Percentiles rank a stretch among this genome's conserved stretches.
phyloP scores from a whole-genome alignment of 2,888 invertebrate genomes.

The Troides helena region DNA sequence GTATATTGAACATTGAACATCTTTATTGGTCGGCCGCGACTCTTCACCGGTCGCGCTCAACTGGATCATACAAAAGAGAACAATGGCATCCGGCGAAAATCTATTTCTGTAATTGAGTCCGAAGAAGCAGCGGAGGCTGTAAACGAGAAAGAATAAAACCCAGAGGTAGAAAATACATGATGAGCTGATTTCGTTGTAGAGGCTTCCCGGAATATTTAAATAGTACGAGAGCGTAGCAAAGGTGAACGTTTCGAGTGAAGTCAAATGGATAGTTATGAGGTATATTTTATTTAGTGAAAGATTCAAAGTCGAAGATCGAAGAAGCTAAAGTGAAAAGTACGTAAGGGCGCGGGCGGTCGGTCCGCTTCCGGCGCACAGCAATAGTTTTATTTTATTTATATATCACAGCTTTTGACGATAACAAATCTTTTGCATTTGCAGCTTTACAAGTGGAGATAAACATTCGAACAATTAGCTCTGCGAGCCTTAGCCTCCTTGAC shows the following conservation, averaged over 20 bases:
- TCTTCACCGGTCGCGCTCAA: slow-evolving; percentile 45
- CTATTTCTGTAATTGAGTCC: slow-evolving; percentile 20
- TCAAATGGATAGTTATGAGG: slow-evolving; percentile 38
- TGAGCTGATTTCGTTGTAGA: slow-evolving; percentile 64
- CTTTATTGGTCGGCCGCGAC: slow-evolving; percentile 47
- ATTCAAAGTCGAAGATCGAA: slow-evolving; percentile 46
- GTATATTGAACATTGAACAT: slow-evolving; percentile 72
- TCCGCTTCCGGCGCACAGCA: slow-evolving; percentile 59
- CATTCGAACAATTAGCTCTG: slow-evolving; percentile 70
- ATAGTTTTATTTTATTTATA: slow-evolving; percentile 71
- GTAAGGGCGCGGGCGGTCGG: slow-evolving; percentile 57
- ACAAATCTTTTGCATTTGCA: slow-evolving; percentile 80
- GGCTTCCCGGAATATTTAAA: slow-evolving; percentile 42
- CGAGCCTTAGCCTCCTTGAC: slow-evolving; percentile 9
- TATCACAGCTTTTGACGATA: slow-evolving; percentile 81
- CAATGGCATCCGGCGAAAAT: slow-evolving; percentile 31
- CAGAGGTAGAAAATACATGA: slow-evolving; percentile 62
- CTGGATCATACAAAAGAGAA: slow-evolving; percentile 55
- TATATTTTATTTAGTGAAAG: slow-evolving; percentile 40
- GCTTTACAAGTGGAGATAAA: slow-evolving; percentile 73
- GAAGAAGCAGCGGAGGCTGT: slow-evolving; percentile 38
- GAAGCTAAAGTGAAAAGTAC: slow-evolving; percentile 56
- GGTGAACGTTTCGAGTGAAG: slow-evolving; percentile 42
- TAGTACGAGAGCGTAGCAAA: slow-evolving; percentile 49
- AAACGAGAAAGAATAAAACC: slow-evolving; percentile 22